A percentile compares a stretch with the other conserved stretches of the same genome.
phyloP scores from a whole-genome alignment of 2,113 vertebrate species.

The Hemichromis elongatus region DNA sequence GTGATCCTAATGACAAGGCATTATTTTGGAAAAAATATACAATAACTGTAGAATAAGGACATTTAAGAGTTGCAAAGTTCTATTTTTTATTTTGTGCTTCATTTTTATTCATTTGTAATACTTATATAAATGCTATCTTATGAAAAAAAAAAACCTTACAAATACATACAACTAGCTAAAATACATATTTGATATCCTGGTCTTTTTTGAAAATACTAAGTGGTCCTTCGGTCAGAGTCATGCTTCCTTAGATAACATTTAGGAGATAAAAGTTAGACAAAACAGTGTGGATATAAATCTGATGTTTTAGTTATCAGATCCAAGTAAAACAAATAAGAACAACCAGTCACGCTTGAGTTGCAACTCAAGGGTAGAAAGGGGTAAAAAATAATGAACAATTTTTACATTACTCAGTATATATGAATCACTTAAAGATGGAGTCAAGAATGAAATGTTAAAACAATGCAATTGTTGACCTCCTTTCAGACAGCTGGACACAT shows the following conservation, averaged over 20 bases:
- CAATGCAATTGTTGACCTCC: not conserved
- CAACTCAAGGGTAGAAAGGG: not conserved
- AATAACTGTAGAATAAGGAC: not conserved
- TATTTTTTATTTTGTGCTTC: not conserved
- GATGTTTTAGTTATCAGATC: not conserved
- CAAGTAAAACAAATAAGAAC: not conserved
- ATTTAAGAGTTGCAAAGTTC: not conserved
- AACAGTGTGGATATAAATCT: not conserved
- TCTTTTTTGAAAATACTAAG: not conserved
- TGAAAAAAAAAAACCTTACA: not conserved
- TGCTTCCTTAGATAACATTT: not conserved
- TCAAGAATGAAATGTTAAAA: not conserved
- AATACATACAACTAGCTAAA: not conserved
- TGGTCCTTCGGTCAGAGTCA: not conserved
- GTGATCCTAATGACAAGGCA: not conserved
- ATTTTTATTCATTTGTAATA: not conserved
- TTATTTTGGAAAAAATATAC: not conserved
- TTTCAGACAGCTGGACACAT: slow-evolving; percentile 5
- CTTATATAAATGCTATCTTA: not conserved
- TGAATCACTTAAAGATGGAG: not conserved
- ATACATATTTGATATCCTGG: not conserved
- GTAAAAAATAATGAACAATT: not conserved
- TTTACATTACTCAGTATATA: not conserved
- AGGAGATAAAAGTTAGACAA: not conserved
- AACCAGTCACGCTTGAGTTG: not conserved